Conservation (phyloP, 30 jellyfish, hydroid and myxozoan species). For the Cassiopea xamachana region DNA sequence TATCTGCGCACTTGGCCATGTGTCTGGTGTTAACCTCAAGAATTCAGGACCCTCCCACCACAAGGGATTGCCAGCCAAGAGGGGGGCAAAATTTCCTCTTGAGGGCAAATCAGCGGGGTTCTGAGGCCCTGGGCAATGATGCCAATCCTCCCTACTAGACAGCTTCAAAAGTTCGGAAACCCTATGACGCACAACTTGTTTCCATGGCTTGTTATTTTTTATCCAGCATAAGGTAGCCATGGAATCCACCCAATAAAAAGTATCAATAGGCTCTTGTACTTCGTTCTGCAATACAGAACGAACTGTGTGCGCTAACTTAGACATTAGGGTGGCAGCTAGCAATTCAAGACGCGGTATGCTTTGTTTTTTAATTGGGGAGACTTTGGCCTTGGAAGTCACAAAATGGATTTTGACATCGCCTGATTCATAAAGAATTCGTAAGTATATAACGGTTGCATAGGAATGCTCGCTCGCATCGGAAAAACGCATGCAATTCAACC, state of each 20-base stretch:
- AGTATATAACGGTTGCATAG: conserved; percentile 68
- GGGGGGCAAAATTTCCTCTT: conserved; percentile 18
- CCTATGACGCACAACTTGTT: conserved; percentile 26
- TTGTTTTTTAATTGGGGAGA: conserved; percentile 65
- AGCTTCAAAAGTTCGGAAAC: conserved; percentile 22
- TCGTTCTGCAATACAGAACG: conserved; percentile 21
- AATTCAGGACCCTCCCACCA: conserved; percentile 75
- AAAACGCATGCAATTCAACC: conserved; percentile 69
- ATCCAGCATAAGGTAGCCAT: conserved; percentile 56
- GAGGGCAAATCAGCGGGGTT: conserved; percentile 77
- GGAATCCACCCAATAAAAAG: conserved; percentile 52
- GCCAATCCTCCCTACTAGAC: conserved; percentile 19
- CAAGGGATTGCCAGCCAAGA: background rate
- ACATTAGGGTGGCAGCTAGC: conserved; percentile 44
- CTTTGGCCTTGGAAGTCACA: conserved; percentile 76
- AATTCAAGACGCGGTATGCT: conserved; percentile 70
- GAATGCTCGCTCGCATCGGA: conserved; percentile 71
- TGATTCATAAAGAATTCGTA: conserved; percentile 43
- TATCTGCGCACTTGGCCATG: conserved; percentile 37
- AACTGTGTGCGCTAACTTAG: conserved; percentile 24
- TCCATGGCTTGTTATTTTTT: conserved; percentile 29
- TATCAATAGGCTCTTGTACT: background rate
- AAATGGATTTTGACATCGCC: conserved; percentile 56
- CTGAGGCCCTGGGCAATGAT: conserved; percentile 46
- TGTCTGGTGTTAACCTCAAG: conserved; percentile 24